Percentiles rank a stretch among this genome's conserved stretches.
Evolutionary conservation across 2,113 vertebrate genomes (phyloP).

Genomic region (Amphiprion percula): DNA sequence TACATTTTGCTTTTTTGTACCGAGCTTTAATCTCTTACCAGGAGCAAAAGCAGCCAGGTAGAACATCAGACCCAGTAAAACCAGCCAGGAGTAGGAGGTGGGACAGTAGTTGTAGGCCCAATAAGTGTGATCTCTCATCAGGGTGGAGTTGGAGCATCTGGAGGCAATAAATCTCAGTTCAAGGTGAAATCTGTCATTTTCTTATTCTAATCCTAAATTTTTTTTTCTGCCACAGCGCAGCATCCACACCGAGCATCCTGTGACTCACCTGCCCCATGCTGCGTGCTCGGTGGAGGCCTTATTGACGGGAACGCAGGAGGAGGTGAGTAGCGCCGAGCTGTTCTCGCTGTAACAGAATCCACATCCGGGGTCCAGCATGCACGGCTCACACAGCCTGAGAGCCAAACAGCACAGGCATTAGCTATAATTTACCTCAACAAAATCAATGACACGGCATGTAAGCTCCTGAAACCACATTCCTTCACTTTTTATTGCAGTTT

Average conservation of each 20-base stretch:
- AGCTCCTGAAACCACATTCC: not conserved
- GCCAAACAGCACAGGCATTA: slow-evolving; percentile 5
- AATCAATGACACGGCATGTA: not conserved
- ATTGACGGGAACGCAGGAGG: slow-evolving; percentile 92
- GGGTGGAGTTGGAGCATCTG: slow-evolving; percentile 93
- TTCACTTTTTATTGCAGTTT: not conserved
- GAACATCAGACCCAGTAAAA: slow-evolving; percentile 92
- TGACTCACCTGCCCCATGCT: slow-evolving; percentile 96
- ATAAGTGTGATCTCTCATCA: slow-evolving; percentile 85
- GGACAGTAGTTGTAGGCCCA: slow-evolving; percentile 99
- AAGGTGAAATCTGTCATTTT: not conserved
- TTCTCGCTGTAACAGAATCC: slow-evolving; percentile 97
- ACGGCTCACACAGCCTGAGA: slow-evolving; percentile 91
- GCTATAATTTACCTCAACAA: not conserved
- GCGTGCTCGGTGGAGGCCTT: slow-evolving; percentile 89
- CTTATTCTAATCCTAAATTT: too few species aligned
- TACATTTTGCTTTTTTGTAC: too few species aligned
- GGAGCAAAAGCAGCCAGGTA: slow-evolving; percentile 96
- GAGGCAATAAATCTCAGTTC: not conserved
- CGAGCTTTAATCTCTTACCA: slow-evolving; percentile 78
- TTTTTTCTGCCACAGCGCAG: not conserved
- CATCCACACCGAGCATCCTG: slow-evolving; percentile 19
- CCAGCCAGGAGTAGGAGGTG: slow-evolving; percentile 94
- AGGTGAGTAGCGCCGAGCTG: slow-evolving; percentile 86
- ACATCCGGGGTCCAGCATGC: slow-evolving; percentile 96